phyloP scores from a whole-genome alignment of 2,888 invertebrate species.

The Apoda limacodes region DNA sequence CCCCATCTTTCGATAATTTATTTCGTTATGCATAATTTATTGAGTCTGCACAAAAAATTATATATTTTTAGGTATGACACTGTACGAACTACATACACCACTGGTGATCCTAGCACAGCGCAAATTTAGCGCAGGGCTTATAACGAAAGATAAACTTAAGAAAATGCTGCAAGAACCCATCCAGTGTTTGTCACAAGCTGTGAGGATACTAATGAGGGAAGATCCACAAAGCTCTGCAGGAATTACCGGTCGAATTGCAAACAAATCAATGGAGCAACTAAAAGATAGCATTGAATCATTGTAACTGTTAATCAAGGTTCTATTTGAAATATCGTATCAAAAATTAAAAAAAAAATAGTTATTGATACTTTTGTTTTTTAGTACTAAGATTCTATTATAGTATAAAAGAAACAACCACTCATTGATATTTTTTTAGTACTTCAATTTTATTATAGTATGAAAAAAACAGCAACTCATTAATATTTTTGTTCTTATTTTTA shows the following conservation, averaged over 20 bases:
- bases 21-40: neutral
- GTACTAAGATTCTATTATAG: too few species aligned
- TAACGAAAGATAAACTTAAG: conserved; percentile 71
- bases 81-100: conserved; percentile 86
- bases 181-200: conserved; percentile 72
- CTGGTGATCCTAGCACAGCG: conserved; percentile 77
- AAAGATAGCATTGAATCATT: conserved; percentile 46
- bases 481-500: too few species aligned
- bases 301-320: too few species aligned
- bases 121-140: conserved; percentile 69
- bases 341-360: too few species aligned
- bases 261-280: conserved; percentile 57
- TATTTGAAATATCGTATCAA: too few species aligned
- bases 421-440: too few species aligned
- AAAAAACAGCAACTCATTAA: too few species aligned
- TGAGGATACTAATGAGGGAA: conserved; percentile 75
- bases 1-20: too few species aligned
- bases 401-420: too few species aligned
- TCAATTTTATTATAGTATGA: too few species aligned
- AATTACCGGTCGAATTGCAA: conserved; percentile 71
- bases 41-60: neutral
- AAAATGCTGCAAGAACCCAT: conserved; percentile 74
- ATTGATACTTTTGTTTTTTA: too few species aligned
- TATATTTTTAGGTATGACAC: conserved; percentile 72
- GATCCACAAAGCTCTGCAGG: conserved; percentile 75